These are phyloP conservation scores for Platorchestia sp. DNA, from an alignment of 1,140 invertebrate genomes.

Conservation along the genomic window DNA sequence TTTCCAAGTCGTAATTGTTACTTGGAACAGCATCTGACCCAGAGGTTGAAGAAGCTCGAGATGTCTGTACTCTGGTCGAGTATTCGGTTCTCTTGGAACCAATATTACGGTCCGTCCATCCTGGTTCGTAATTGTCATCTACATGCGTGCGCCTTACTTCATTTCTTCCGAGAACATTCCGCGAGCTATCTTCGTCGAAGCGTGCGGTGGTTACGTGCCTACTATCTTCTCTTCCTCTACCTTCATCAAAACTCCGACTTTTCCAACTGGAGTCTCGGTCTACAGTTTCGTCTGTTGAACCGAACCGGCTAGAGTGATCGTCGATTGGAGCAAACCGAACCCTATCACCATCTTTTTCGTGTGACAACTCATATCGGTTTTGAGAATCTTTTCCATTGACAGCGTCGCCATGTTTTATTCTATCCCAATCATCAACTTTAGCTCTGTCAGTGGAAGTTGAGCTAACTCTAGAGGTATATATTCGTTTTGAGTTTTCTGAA, in stretches of 20 bases:
- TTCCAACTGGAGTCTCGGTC: conserved; percentile 20
- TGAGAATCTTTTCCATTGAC: neutral
- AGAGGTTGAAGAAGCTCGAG: neutral
- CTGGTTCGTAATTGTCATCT: neutral
- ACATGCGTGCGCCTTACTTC: neutral
- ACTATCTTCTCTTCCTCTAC: conserved; percentile 34
- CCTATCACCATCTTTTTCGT: neutral
- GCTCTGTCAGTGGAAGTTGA: conserved; percentile 17
- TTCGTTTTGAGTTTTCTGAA: conserved; percentile 49
- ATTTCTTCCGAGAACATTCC: neutral
- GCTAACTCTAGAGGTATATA: conserved; percentile 8
- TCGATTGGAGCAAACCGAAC: neutral
- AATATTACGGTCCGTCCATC: neutral
- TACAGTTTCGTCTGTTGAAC: neutral
- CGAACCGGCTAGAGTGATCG: neutral
- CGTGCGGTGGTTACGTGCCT: neutral
- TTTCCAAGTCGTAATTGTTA: neutral
- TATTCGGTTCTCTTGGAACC: neutral
- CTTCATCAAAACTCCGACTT: neutral
- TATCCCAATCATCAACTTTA: conserved; percentile 17
- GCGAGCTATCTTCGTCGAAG: neutral
- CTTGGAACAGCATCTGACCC: neutral
- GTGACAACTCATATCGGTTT: neutral
- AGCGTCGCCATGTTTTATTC: neutral
- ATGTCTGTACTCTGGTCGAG: neutral